Percentiles rank a stretch among this genome's conserved stretches.
phyloP scores from a whole-genome alignment of 1,140 invertebrate species.

The Apis cerana region DNA sequence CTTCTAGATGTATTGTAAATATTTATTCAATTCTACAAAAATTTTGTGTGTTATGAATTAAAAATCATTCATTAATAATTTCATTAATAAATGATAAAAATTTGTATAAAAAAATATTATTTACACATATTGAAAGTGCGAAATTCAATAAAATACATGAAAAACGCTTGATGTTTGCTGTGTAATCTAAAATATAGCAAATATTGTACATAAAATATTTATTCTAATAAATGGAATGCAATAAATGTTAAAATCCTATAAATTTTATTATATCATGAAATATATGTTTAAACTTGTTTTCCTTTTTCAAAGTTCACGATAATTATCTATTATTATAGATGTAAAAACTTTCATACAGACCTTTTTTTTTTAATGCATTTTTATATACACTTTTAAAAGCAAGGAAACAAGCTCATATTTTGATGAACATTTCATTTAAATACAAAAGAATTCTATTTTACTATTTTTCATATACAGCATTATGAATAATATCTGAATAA shows the following conservation, averaged over 20 bases:
- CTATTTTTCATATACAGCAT: neutral
- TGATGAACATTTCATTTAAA: neutral
- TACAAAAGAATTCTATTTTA: neutral
- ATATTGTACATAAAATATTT: neutral
- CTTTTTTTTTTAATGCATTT: neutral
- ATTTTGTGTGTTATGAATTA: neutral
- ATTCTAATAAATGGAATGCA: conserved; percentile 33
- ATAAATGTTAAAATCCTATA: conserved; percentile 9
- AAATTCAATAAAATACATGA: neutral
- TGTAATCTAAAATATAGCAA: neutral
- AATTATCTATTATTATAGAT: neutral
- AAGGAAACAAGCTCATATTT: no score
- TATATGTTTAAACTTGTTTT: neutral
- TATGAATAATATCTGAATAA: neutral
- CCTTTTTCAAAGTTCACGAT: neutral
- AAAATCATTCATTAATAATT: neutral
- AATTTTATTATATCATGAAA: conserved; percentile 9
- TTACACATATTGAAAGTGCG: neutral
- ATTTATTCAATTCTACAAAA: conserved; percentile 33
- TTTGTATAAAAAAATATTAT: neutral
- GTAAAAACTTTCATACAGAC: neutral
- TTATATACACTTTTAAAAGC: neutral
- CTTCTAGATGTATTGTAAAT: neutral
- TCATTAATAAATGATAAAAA: neutral
- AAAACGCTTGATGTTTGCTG: neutral